A percentile compares a stretch with the other conserved stretches of the same genome.
These are phyloP conservation scores for Labrus mixtus DNA, from an alignment of 2,113 vertebrate species.

Conservation along the genomic window DNA sequence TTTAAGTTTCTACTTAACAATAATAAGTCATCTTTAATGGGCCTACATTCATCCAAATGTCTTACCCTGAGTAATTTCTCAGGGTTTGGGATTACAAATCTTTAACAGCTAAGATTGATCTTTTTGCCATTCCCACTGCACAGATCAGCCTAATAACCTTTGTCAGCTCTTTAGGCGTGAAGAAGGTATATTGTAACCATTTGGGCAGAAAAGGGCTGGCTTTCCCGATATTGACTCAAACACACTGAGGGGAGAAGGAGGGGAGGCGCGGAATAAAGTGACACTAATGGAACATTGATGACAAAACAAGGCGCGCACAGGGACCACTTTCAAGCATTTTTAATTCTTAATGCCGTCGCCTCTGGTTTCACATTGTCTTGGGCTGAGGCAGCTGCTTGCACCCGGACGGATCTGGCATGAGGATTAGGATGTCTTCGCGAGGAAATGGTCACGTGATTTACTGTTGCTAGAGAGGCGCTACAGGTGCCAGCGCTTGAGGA, in stretches of 20 bases:
- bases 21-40: constrained; percentile 31
- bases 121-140: constrained; percentile 35
- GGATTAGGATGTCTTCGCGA: constrained; percentile 82
- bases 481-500: constrained; percentile 76
- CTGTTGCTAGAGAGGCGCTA: constrained; percentile 74
- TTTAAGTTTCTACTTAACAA: constrained; percentile 22
- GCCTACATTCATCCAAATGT: constrained; percentile 19
- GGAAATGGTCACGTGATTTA: constrained; percentile 88
- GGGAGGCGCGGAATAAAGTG: constrained; percentile 82
- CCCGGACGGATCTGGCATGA: constrained; percentile 67
- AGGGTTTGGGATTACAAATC: constrained; percentile 60
- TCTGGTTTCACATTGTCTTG: constrained; percentile 84
- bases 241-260: constrained; percentile 71
- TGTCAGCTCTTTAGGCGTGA: constrained; percentile 85
- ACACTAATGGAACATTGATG: constrained; percentile 88
- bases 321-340: constrained; percentile 85
- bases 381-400: constrained; percentile 65
- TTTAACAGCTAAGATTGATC: constrained; percentile 62
- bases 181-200: constrained; percentile 86
- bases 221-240: constrained; percentile 86
- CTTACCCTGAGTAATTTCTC: constrained; percentile 36
- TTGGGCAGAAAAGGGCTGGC: constrained; percentile 80
- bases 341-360: constrained; percentile 84
- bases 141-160: constrained; percentile 79
- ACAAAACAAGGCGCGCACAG: constrained; percentile 83